Evolutionary conservation across 2,797 vertebrate genomes (phyloP), one percentile per base, ranked within the genome.

Genomic region (Agapornis canus): DNA sequence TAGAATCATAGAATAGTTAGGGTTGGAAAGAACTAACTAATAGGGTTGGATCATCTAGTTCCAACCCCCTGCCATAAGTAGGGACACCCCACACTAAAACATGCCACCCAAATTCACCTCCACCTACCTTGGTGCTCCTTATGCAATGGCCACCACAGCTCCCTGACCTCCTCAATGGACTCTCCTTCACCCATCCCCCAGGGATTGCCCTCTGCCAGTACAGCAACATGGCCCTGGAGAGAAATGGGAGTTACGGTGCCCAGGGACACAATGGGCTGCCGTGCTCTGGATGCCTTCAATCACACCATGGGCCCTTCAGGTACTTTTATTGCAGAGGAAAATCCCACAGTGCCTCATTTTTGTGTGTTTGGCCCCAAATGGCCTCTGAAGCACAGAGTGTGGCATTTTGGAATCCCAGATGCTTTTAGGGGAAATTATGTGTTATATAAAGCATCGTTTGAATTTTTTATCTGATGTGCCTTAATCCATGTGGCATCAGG

Each of bases 101-200:
- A 35, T 35, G 35, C 35, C 35, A 35, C 35, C 35, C 35, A 35
- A 35, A 9, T 7, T 21, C 68, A 27, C 21, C 23, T 61, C 8
- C 39, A 6, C 13, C 14, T 27, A 13, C 27, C 27, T 23, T 47
- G 2, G 0, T 22, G 64, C 11, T 48, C 26, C 45, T 48, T 3
- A 1, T 16, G 31, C 60, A 27, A 13, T 0, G 3, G 10, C 27
- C 20, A 21, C 15, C 25, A 7, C 31, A 23, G 57, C 7, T 29
- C 11, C 39, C 0, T 15, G 0, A 9, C 11, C 25, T 20, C 27
- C 6, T 7, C 8, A 3, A 3, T 1, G 27, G 37, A 29, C 8
- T 31, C 15, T 14, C 9, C 13, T 29, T 29, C 61, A 2, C 5
- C 16, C 26, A 21, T 14, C 35, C 10, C 14, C 29, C 25, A 19